Evolutionary conservation across 2,888 invertebrate species (phyloP).

Genomic region (Diachrysia chrysitis): DNA sequence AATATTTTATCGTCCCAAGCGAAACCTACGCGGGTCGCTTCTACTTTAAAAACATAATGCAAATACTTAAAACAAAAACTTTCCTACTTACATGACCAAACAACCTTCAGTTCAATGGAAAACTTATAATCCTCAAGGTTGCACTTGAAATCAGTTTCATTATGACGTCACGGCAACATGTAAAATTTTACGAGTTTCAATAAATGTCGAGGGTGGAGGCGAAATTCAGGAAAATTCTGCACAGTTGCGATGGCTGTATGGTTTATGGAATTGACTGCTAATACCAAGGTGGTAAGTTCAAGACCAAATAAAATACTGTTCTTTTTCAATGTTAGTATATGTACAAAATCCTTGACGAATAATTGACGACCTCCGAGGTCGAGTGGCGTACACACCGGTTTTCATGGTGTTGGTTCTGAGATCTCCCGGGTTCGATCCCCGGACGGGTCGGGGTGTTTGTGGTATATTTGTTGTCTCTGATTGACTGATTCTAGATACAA

Average conservation of each 20-base stretch:
- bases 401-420: no score
- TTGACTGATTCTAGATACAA: no score
- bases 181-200: conserved; percentile 20
- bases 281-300: not conserved
- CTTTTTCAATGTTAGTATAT: not conserved
- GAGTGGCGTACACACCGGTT: no score
- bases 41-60: no score
- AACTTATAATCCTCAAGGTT: conserved; percentile 23
- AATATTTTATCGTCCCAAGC: no score
- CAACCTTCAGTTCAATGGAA: conserved; percentile 15
- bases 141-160: conserved; percentile 9
- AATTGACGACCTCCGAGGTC: no score
- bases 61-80: not conserved
- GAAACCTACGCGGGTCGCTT: no score
- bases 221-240: not conserved
- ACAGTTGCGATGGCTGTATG: not conserved
- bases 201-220: not conserved
- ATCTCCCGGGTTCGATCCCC: no score
- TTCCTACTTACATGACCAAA: not conserved
- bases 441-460: no score
- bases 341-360: no score
- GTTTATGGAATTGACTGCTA: not conserved
- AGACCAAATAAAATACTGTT: not conserved
- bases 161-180: conserved; percentile 20
- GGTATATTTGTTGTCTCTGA: no score